Conservation (phyloP, 2,797 vertebrate genomes). For the Rallus crepitans region DNA sequence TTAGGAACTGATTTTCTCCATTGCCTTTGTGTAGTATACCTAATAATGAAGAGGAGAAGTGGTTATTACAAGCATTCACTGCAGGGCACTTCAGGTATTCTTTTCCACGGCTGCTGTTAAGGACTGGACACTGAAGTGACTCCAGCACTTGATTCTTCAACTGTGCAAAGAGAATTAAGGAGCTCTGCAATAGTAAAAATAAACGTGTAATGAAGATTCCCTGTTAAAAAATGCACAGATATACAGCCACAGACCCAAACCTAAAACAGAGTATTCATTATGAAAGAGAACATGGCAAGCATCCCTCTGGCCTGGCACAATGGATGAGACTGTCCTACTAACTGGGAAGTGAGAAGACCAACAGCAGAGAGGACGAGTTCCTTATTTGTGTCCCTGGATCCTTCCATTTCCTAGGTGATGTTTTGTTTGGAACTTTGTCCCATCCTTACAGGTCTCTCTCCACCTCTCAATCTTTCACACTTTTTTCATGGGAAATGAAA, state of each 20-base stretch:
- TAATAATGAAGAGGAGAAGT: constrained; percentile 64
- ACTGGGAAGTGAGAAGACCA: neutral
- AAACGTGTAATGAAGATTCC: neutral
- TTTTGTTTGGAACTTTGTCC: neutral
- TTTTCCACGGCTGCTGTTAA: neutral
- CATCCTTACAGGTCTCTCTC: neutral
- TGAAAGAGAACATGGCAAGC: neutral
- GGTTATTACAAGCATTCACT: constrained; percentile 3
- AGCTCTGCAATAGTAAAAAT: neutral
- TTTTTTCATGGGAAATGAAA: neutral
- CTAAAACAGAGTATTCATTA: neutral
- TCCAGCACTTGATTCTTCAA: neutral
- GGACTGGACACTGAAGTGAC: neutral
- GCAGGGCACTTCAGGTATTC: constrained; percentile 3
- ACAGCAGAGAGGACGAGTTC: neutral
- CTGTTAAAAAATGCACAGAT: neutral
- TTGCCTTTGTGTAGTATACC: constrained; percentile 98
- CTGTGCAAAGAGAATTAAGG: neutral
- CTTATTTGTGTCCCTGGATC: neutral
- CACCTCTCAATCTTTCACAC: neutral
- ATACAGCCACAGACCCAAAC: neutral
- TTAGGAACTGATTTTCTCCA: constrained; percentile 97
- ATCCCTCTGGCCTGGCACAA: neutral
- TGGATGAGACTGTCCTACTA: neutral
- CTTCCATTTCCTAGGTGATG: neutral